These are phyloP conservation scores for Sylvietta virens DNA, from an alignment of 2,113 vertebrate genomes.

Conservation along the genomic window DNA sequence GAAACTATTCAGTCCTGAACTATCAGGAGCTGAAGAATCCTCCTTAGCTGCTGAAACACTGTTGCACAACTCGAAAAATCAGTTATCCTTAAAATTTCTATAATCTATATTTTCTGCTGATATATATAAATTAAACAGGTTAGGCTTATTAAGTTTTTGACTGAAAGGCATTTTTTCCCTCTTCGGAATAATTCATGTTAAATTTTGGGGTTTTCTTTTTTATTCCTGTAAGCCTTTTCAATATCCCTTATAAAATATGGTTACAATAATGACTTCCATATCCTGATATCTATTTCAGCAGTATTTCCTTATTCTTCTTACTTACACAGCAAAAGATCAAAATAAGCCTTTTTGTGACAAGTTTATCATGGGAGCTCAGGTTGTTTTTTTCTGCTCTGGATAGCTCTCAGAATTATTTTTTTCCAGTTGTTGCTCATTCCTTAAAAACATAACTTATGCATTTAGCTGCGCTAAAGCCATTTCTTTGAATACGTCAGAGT, in stretches of 20 bases:
- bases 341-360: neutral
- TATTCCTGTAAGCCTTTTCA: neutral
- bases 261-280: neutral
- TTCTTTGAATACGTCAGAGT: neutral
- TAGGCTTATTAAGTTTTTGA: neutral
- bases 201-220: neutral
- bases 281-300: neutral
- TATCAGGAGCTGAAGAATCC: neutral
- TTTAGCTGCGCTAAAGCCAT: neutral
- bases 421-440: neutral
- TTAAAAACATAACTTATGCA: neutral
- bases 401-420: neutral
- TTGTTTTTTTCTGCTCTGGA: neutral
- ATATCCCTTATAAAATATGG: neutral
- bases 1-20: neutral
- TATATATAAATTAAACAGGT: neutral
- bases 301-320: neutral
- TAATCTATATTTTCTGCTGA: neutral
- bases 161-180: neutral
- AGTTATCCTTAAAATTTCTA: neutral
- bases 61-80: neutral
- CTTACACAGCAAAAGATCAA: neutral
- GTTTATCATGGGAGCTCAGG: neutral
- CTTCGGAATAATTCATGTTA: neutral
- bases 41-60: neutral